Percentiles rank a stretch among this genome's conserved stretches.
These are phyloP conservation scores for Melipona bicolor DNA, from an alignment of 2,888 invertebrate genomes.

Conservation along the genomic window DNA sequence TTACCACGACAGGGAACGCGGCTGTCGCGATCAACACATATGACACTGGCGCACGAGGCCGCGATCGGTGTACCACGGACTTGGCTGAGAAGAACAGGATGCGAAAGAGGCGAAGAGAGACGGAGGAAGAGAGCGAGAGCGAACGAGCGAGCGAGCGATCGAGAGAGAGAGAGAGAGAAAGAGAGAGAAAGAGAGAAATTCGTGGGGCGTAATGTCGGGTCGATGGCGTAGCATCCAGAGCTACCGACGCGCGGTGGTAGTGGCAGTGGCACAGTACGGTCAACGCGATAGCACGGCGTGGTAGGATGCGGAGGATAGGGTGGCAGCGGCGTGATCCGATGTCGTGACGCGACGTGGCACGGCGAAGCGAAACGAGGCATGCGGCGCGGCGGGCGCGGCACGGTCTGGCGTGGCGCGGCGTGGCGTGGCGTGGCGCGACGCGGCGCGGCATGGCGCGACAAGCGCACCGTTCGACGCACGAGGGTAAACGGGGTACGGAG, in stretches of 20 bases:
- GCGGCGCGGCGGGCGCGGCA: slow-evolving; percentile 10
- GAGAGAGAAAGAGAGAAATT: slow-evolving; percentile 45
- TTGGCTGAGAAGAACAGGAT: slow-evolving; percentile 51
- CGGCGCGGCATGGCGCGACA: slow-evolving; percentile 50
- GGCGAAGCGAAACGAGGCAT: background rate
- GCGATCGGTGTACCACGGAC: slow-evolving; percentile 62
- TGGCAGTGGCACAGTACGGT: slow-evolving; percentile 42
- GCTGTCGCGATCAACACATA: slow-evolving; percentile 36
- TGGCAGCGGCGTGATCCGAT: slow-evolving; percentile 1
- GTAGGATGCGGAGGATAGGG: slow-evolving; percentile 25
- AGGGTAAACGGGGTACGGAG: slow-evolving; percentile 73
- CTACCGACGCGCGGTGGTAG: slow-evolving; percentile 54
- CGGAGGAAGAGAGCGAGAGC: too few relatives aligned
- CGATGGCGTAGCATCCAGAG: slow-evolving; percentile 57
- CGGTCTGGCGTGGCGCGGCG: slow-evolving; percentile 31
- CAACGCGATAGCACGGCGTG: slow-evolving; percentile 50
- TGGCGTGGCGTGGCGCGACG: slow-evolving; percentile 27
- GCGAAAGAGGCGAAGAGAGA: slow-evolving; percentile 17
- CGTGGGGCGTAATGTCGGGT: slow-evolving; percentile 51
- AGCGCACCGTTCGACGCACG: slow-evolving; percentile 64
- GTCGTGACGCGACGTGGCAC: background rate
- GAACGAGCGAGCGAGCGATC: too few relatives aligned
- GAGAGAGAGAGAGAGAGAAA: slow-evolving; percentile 37
- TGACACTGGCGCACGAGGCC: slow-evolving; percentile 47
- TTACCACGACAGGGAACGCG: slow-evolving; percentile 52